Percentiles rank a stretch among this genome's conserved stretches.
These are phyloP conservation scores for Dasypolia templi DNA, from an alignment of 2,888 invertebrate species.

Conservation along the genomic window DNA sequence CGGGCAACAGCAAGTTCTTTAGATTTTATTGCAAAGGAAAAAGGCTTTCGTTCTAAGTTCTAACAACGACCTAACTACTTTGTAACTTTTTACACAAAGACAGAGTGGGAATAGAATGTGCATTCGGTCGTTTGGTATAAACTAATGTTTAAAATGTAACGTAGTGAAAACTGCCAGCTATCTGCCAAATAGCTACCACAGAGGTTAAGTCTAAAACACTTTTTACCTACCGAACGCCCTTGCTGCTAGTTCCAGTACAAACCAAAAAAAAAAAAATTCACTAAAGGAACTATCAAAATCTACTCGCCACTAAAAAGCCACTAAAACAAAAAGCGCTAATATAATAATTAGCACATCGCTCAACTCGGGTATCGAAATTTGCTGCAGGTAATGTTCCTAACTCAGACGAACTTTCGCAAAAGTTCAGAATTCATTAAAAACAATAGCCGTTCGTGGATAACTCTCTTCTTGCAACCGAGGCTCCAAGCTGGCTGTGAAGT, in stretches of 20 bases:
- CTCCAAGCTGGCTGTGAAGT: constrained; percentile 63
- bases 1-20: too few relatives aligned
- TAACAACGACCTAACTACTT: too few relatives aligned
- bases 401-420: constrained; percentile 69
- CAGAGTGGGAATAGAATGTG: background rate
- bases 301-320: constrained; percentile 18
- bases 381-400: constrained; percentile 75
- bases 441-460: constrained; percentile 77
- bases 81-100: too few relatives aligned
- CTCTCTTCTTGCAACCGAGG: constrained; percentile 65
- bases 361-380: constrained; percentile 70
- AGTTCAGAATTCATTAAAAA: constrained; percentile 81
- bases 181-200: background rate
- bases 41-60: too few relatives aligned
- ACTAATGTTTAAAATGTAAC: background rate
- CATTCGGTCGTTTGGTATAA: background rate
- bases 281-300: background rate
- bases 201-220: background rate
- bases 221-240: background rate
- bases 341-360: constrained; percentile 65
- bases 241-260: background rate
- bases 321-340: constrained; percentile 42
- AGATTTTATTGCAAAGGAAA: too few relatives aligned
- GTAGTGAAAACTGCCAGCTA: background rate
- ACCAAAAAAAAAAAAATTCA: background rate